Base-by-base conservation (phyloP, 1,140 invertebrate genomes). In the Brachionus sp. region DNA sequence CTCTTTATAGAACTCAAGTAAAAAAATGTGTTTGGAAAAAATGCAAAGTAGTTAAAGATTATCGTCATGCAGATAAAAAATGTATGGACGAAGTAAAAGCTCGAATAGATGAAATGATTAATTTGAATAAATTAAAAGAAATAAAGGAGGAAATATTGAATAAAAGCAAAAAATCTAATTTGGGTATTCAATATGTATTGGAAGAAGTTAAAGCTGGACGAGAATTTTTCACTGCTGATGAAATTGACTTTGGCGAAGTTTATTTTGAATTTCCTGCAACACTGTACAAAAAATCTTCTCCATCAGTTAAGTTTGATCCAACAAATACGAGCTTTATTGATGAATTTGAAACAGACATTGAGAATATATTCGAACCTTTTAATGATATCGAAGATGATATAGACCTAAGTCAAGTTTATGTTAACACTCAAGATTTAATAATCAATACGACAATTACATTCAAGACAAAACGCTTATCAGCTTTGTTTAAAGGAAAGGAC, bases 61-160 rank as follows among this genome's bases (percentile, higher is more conserved):
- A 25, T 33, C 12, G 19, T 4, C 23, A 35, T 25, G 66, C 12
- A 13, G 66, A 70, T 70, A 33, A 70, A n/a, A 3, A 3, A 13
- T 70, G 66, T 39, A 70, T 70, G 66, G 37, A 70, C 10, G n/a
- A 70, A 70, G 23, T 70, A n/a, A 25, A 35, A n/a, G 66, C 29
- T 13, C 12, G 23, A 70, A 16, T 16, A 5, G 23, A 70, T 5
- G 29, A 70, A 35, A 13, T 39, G 13, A 70, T 16, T 5, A 39
- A 25, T 35, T 25, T 35, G 5, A 25, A 35, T 12, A 25, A 70
- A 25, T n/a, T 70, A n/a, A 39, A 33, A 13, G 66, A 70, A 33
- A 16, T 5, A n/a, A 70, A 25, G 23, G 23, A 13, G 12, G 23
- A 70, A 16, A 25, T 70, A 13, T 12, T 70, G 4, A 25, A 35